These are phyloP conservation scores for Artibeus lituratus DNA, from an alignment of 2,797 vertebrate species.

Conservation along the genomic window DNA sequence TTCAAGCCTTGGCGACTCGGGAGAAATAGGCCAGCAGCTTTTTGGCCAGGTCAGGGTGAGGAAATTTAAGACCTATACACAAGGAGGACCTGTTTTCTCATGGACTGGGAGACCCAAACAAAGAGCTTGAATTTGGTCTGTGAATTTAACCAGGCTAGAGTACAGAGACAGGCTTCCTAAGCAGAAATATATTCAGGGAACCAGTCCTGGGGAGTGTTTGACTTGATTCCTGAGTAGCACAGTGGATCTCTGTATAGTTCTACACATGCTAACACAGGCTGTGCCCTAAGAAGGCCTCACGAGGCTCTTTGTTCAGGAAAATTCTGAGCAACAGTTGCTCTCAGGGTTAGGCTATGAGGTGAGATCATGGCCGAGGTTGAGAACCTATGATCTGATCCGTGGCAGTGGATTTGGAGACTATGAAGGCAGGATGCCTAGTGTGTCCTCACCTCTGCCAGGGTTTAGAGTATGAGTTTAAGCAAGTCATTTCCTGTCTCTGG, in stretches of 20 bases:
- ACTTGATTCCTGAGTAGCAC: neutral
- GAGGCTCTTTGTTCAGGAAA: neutral
- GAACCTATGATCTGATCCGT: neutral
- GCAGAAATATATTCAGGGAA: neutral
- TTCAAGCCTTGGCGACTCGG: neutral
- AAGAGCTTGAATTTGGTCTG: neutral
- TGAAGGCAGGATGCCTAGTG: neutral
- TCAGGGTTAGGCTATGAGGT: neutral
- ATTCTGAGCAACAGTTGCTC: neutral
- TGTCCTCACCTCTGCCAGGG: neutral
- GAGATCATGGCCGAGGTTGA: neutral
- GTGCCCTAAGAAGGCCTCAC: neutral
- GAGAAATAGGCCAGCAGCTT: neutral
- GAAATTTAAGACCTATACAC: neutral
- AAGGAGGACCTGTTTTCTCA: neutral
- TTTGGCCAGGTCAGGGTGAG: neutral
- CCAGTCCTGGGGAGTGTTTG: neutral
- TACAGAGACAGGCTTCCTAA: neutral
- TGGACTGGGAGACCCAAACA: neutral
- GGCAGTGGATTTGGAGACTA: neutral
- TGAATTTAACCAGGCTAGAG: neutral
- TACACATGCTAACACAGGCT: neutral
- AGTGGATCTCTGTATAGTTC: neutral
- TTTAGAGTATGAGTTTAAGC: neutral
- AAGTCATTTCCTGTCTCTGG: constrained; percentile 19